Evolutionary conservation across 2,797 vertebrate species (phyloP).

Genomic region (Caiman crocodilus): DNA sequence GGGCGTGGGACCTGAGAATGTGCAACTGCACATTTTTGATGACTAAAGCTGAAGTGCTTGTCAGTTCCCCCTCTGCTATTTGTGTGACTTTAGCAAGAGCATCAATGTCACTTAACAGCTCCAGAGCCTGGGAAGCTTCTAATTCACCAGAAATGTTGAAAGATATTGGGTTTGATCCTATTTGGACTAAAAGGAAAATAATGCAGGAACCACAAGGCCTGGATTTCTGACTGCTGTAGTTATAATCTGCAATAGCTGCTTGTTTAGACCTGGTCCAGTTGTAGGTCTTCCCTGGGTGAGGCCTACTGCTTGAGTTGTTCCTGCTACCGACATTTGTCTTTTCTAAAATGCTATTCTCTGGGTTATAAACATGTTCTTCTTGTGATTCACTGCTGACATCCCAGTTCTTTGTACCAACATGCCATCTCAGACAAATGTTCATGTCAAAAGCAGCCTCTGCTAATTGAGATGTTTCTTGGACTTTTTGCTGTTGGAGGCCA

Average conservation of each 20-base stretch:
- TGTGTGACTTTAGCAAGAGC: too few relatives aligned
- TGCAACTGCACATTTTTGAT: too few relatives aligned
- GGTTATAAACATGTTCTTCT: not conserved
- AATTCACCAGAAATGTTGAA: too few relatives aligned
- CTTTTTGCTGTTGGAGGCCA: not conserved
- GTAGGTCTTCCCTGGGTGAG: not conserved
- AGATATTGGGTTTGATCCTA: too few relatives aligned
- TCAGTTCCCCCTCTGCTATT: too few relatives aligned
- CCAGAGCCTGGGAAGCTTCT: too few relatives aligned
- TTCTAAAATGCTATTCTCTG: not conserved
- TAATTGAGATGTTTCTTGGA: not conserved
- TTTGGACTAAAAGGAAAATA: too few relatives aligned
- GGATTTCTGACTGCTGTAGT: too few relatives aligned
- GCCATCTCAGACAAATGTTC: not conserved
- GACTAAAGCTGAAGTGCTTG: too few relatives aligned
- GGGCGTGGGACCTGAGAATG: too few relatives aligned
- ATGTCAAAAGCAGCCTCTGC: not conserved
- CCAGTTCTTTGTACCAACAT: not conserved
- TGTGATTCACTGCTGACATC: not conserved
- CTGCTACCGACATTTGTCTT: not conserved
- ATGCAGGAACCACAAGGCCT: too few relatives aligned
- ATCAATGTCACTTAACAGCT: too few relatives aligned
- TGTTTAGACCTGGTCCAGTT: not conserved
- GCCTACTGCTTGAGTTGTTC: not conserved
- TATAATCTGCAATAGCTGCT: not conserved